Base-by-base conservation (phyloP, 2,888 invertebrate genomes). In the Chrysolina haemoptera region DNA sequence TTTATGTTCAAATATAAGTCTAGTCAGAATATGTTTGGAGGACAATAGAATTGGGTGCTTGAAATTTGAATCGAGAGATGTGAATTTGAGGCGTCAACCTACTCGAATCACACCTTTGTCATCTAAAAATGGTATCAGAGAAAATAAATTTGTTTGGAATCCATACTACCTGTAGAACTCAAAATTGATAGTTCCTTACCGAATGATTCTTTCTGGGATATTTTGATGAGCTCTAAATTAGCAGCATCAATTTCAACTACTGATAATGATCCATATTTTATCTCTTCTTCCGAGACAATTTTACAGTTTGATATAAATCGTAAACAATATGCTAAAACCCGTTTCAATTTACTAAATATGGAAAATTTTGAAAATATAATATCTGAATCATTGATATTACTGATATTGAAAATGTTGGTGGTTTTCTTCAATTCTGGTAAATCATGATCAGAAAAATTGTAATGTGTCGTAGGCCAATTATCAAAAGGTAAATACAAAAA, bases 401-500 rank as follows among this genome's bases (percentile, higher is more conserved):
- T 27, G 5, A n/a, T 18, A 40, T 63, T 16, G 41, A 40, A 3
- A 63, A n/a, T 4, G 18, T 50, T 63, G 12, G 35, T 40, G n/a
- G 53, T 18, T 63, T 40, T 63, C 20, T 63, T 43, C 18, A 63
- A 18, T 63, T 63, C 20, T 63, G 63, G 41, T 16, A 63, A 16
- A 14, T 63, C 16, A 20, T 18, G 8, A 14, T 63, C 43, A 40
- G 22, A n/a, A 41, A 63, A n/a, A 18, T 41, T 9, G 16, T 63
- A 4, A 12, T 53, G 53, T 11, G 63, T 4, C 11, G n/a, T 63
- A 6, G 16, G 22, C 22, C 6, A 16, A 63, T 43, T n/a, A 67
- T 67, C 41, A 50, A 67, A 53, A n/a, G 40, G 20, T 11, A 16
- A 20, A 35, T 70, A 40, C 41, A 71, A 10, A 20, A 62, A 62